Percentiles rank a stretch among this genome's conserved stretches.
phyloP scores from a whole-genome alignment of 2,888 invertebrate species.

The Rambutsinella grinnellia region DNA sequence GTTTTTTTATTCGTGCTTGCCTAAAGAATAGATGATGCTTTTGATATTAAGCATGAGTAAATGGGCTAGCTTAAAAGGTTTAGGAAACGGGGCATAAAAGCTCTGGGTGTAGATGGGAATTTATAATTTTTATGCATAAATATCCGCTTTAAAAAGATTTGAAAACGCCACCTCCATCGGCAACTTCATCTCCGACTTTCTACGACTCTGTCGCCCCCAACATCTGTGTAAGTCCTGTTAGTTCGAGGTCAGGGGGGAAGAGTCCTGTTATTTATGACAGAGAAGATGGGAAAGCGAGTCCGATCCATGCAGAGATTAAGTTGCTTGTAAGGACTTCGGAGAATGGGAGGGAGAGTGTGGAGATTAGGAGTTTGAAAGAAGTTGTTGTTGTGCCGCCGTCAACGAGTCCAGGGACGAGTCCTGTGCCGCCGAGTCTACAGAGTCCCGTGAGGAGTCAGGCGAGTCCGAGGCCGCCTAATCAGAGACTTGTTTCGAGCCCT shows the following conservation, averaged over 20 bases:
- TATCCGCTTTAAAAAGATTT: background rate
- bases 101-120: background rate
- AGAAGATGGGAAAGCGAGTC: constrained; percentile 62
- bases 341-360: constrained; percentile 71
- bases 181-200: constrained; percentile 40
- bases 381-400: constrained; percentile 66
- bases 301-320: constrained; percentile 72
- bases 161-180: constrained; percentile 29
- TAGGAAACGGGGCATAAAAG: background rate
- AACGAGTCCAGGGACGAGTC: constrained; percentile 17
- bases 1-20: constrained; percentile 40
- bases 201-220: constrained; percentile 43
- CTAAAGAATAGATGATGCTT: constrained; percentile 38
- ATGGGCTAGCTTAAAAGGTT: constrained; percentile 28
- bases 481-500: constrained; percentile 61
- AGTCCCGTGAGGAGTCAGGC: background rate
- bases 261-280: constrained; percentile 45
- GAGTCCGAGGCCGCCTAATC: background rate
- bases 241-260: constrained; percentile 14
- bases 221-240: constrained; percentile 38
- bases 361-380: constrained; percentile 71
- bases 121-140: background rate
- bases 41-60: too few relatives aligned
- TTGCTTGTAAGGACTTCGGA: constrained; percentile 72
- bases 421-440: constrained; percentile 26